phyloP scores from a whole-genome alignment of 2,797 vertebrate genomes.

The Syngnathus rostellatus region DNA sequence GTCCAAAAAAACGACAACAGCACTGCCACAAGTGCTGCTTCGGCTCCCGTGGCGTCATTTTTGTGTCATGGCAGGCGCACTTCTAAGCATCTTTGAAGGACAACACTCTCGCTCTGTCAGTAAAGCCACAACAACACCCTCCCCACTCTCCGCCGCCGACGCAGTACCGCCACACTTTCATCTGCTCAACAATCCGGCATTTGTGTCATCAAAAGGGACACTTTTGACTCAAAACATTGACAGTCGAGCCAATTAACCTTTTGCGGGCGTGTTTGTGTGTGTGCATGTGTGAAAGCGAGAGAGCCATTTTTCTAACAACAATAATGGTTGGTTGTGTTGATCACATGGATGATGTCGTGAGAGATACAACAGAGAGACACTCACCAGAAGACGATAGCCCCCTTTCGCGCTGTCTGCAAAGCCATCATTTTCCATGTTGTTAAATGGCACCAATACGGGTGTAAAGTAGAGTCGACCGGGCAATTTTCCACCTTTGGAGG shows the following conservation, averaged over 20 bases:
- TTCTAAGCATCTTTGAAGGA: not conserved
- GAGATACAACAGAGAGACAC: not conserved
- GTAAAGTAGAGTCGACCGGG: not conserved
- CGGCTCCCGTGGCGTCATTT: not conserved
- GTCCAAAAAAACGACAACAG: not conserved
- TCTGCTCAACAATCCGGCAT: slow-evolving; percentile 17
- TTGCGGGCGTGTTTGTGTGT: not conserved
- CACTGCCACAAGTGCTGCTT: slow-evolving; percentile 1
- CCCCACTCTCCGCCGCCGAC: not conserved
- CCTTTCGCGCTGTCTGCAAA: not conserved
- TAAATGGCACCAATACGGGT: not conserved
- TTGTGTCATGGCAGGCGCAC: not conserved
- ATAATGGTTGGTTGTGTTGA: not conserved
- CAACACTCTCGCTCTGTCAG: not conserved
- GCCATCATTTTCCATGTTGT: not conserved
- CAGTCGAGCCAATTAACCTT: slow-evolving; percentile 37
- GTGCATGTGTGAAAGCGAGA: not conserved
- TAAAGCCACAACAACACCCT: not conserved
- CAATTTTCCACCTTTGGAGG: not conserved
- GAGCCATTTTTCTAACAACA: not conserved
- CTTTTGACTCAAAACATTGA: slow-evolving; percentile 19
- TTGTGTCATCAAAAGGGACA: slow-evolving; percentile 20
- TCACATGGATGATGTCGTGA: not conserved
- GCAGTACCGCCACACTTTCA: slow-evolving; percentile 15
- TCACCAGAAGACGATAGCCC: not conserved